phyloP scores from a whole-genome alignment of 2,888 invertebrate species.

The Pandemis cinnamomeana region DNA sequence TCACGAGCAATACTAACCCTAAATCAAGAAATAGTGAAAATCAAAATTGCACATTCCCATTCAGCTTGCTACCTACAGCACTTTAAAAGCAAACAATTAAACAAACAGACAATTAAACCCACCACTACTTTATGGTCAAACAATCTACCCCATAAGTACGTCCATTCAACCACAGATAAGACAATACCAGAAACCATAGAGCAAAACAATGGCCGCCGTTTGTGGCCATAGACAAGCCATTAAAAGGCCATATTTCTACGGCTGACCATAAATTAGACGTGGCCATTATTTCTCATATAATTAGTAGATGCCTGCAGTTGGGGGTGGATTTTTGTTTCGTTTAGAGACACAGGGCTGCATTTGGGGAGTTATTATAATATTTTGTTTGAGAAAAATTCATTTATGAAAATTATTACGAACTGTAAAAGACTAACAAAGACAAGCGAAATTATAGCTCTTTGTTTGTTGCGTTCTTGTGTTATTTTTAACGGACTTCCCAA shows the following conservation, averaged over 20 bases:
- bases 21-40: not conserved
- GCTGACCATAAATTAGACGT: slow-evolving; percentile 45
- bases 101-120: slow-evolving; percentile 23
- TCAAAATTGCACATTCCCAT: slow-evolving; percentile 9
- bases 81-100: slow-evolving; percentile 24
- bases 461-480: too few relatives aligned
- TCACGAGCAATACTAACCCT: too few relatives aligned
- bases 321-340: slow-evolving; percentile 45
- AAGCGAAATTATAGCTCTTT: too few relatives aligned
- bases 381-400: not conserved
- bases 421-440: too few relatives aligned
- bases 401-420: not conserved
- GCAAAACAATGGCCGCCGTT: slow-evolving; percentile 46
- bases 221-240: slow-evolving; percentile 49
- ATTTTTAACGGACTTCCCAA: too few relatives aligned
- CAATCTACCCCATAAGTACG: slow-evolving; percentile 37
- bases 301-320: slow-evolving; percentile 47
- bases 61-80: slow-evolving; percentile 15
- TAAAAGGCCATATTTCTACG: slow-evolving; percentile 47
- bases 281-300: slow-evolving; percentile 48
- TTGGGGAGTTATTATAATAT: not conserved
- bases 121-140: slow-evolving; percentile 44
- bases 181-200: slow-evolving; percentile 35
- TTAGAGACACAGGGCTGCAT: slow-evolving; percentile 21
- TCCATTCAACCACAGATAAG: slow-evolving; percentile 34